Evolutionary conservation across 2,113 vertebrate species (phyloP).

Genomic region (Mustela nigripes): DNA sequence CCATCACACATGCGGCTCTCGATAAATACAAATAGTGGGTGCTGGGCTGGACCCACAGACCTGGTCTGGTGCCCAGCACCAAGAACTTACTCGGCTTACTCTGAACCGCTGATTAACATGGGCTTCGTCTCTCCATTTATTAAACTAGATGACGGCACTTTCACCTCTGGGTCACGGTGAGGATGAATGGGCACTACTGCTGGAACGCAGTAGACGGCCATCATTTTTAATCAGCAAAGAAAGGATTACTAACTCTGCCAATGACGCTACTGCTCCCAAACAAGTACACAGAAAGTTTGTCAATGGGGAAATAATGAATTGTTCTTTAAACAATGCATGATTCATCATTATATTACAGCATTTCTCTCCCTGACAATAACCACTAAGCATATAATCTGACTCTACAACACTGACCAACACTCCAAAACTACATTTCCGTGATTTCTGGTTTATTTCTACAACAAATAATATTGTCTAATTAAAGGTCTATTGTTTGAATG

Average conservation of each 20-base stretch:
- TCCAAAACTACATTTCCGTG: background rate
- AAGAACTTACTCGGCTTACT: background rate
- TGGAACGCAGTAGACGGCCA: background rate
- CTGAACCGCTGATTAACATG: background rate
- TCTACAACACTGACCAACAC: background rate
- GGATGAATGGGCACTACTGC: background rate
- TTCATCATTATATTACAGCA: background rate
- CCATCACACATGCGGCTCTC: background rate
- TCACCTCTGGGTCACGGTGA: background rate
- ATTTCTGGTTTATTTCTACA: slow-evolving; percentile 34
- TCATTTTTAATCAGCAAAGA: background rate
- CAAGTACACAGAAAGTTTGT: background rate
- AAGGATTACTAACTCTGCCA: background rate
- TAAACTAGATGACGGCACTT: background rate
- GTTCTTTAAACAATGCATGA: background rate
- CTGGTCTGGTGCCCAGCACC: background rate
- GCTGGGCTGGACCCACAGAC: background rate
- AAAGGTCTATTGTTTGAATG: background rate
- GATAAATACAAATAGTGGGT: background rate
- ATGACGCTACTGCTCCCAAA: background rate
- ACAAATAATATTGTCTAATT: slow-evolving; percentile 22
- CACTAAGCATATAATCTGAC: background rate
- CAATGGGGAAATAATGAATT: background rate
- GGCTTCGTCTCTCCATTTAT: background rate
- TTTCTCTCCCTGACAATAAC: background rate